These are phyloP conservation scores for Oasisia sp. DNA, from an alignment of 2,888 invertebrate genomes.

Conservation along the genomic window DNA sequence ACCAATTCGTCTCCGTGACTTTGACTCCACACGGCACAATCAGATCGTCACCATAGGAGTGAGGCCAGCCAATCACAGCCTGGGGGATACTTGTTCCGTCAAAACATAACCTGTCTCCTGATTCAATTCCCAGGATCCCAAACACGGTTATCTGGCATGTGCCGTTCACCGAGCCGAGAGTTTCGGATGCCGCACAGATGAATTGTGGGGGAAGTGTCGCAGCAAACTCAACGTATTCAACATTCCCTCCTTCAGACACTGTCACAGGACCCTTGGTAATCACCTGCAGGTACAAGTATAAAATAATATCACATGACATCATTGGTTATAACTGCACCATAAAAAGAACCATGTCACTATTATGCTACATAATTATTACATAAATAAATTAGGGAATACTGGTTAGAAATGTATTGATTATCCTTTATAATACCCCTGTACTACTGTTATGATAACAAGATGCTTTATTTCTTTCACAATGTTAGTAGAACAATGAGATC, in stretches of 20 bases:
- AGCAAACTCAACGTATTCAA: neutral
- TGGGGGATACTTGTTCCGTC: neutral
- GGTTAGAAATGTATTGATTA: too few relatives aligned
- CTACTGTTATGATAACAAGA: too few relatives aligned
- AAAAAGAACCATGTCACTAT: neutral
- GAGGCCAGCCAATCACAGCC: constrained; percentile 14
- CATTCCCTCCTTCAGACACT: neutral
- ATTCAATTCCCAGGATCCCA: neutral
- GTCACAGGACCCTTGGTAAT: neutral
- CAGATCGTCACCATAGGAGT: neutral
- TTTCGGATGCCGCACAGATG: neutral
- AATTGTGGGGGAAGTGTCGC: constrained; percentile 17
- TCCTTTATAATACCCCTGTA: too few relatives aligned
- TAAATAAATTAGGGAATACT: too few relatives aligned
- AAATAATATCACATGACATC: neutral
- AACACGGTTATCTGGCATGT: neutral
- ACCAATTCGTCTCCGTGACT: neutral
- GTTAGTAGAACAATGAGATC: too few relatives aligned
- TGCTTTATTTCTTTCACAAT: too few relatives aligned
- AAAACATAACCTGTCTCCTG: neutral
- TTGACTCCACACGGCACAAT: constrained; percentile 7
- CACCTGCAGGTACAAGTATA: neutral
- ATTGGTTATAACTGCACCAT: neutral
- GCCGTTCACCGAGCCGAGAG: neutral
- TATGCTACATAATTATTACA: too few relatives aligned